These are phyloP conservation scores for Catharus minimus DNA, from an alignment of 2,113 vertebrate species.

Conservation along the genomic window DNA sequence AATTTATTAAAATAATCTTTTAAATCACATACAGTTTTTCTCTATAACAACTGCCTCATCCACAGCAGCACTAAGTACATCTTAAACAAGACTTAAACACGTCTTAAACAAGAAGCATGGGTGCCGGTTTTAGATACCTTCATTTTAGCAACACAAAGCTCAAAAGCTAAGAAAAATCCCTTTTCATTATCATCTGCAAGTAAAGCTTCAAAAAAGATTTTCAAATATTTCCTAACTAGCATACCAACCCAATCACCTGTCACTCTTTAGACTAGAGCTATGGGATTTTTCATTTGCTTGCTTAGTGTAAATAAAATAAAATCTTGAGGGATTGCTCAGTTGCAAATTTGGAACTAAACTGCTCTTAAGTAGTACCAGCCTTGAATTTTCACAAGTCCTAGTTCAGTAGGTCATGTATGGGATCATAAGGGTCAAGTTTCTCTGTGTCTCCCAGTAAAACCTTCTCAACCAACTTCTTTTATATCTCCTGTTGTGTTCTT, in stretches of 20 bases:
- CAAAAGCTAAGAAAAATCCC: background rate
- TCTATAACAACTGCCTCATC: background rate
- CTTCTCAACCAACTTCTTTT: background rate
- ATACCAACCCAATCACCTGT: background rate
- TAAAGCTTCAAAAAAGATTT: background rate
- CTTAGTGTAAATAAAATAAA: background rate
- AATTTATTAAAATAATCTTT: background rate
- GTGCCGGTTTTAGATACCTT: background rate
- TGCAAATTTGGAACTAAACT: background rate
- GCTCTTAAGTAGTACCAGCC: background rate
- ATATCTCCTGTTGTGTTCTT: background rate
- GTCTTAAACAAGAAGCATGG: background rate
- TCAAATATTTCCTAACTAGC: background rate
- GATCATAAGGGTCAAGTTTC: background rate
- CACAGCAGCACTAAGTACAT: background rate
- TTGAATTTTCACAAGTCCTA: background rate
- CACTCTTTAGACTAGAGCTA: background rate
- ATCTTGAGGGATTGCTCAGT: background rate
- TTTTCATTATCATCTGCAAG: background rate
- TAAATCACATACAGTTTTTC: background rate
- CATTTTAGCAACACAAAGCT: background rate
- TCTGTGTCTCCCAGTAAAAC: background rate
- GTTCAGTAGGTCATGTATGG: accelerated
- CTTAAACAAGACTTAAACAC: background rate
- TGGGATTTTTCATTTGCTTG: background rate